Evolutionary conservation across 92 coral and sea anemone species (phyloP).

Genomic region (Porites cylindrica): DNA sequence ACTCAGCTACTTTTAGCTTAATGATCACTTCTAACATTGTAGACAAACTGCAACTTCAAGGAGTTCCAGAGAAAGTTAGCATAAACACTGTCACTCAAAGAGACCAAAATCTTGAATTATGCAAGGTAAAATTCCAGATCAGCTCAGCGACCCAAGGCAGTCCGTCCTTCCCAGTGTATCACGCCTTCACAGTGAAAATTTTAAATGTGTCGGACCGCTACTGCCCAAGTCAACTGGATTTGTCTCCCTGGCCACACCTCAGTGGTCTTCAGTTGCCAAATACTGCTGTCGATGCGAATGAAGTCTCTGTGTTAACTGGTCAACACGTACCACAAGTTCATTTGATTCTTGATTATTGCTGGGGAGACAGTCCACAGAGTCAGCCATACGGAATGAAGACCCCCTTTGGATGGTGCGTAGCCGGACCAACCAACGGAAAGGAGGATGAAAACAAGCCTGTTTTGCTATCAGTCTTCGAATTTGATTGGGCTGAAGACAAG

Average conservation of each 20-base stretch:
- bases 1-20: too few species aligned
- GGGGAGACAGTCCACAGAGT: constrained; percentile 35
- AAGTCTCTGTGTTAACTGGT: constrained; percentile 28
- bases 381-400: constrained; percentile 52
- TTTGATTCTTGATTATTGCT: not conserved
- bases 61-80: too few species aligned
- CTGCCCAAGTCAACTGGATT: constrained; percentile 52
- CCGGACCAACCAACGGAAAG: too few species aligned
- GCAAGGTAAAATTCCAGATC: not conserved
- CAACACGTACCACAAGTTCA: constrained; percentile 65
- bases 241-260: constrained; percentile 56
- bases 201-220: constrained; percentile 51
- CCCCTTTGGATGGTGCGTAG: too few species aligned
- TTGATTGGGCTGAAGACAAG: not conserved
- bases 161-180: not conserved
- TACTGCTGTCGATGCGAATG: not conserved
- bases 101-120: constrained; percentile 1
- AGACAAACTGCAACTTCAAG: too few species aligned
- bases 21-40: too few species aligned
- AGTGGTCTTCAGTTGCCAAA: constrained; percentile 37
- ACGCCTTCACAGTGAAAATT: constrained; percentile 6
- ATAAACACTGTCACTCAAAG: too few species aligned
- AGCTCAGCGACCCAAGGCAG: too few species aligned
- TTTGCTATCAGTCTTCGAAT: too few species aligned
- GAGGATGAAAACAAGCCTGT: too few species aligned